A percentile compares a stretch with the other conserved stretches of the same genome.
Evolutionary conservation across 1,140 invertebrate species (phyloP).

Genomic region (Magallana angulata): DNA sequence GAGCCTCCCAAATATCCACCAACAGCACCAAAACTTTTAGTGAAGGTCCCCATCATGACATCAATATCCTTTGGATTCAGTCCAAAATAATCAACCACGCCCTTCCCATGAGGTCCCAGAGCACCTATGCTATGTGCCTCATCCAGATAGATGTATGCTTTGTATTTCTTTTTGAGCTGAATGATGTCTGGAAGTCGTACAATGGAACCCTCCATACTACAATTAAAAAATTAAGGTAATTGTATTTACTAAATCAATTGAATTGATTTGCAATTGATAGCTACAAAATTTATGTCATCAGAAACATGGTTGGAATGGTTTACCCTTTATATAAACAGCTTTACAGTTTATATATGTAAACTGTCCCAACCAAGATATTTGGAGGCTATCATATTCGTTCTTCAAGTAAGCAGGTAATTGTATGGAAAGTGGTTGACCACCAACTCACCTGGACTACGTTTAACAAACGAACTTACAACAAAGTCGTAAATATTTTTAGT

Average conservation of each 20-base stretch:
- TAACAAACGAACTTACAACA: too few relatives aligned
- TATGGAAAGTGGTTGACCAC: too few relatives aligned
- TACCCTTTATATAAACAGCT: too few relatives aligned
- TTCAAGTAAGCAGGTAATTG: too few relatives aligned
- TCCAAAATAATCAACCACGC: constrained; percentile 91
- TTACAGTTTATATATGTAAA: too few relatives aligned
- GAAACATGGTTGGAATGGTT: too few relatives aligned
- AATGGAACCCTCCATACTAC: constrained; percentile 98
- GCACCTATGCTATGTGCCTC: constrained; percentile 98
- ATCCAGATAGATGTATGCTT: constrained; percentile 94
- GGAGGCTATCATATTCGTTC: too few relatives aligned
- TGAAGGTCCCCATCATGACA: constrained; percentile 97
- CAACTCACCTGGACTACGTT: too few relatives aligned
- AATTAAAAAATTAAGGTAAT: constrained; percentile 18
- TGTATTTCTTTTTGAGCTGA: constrained; percentile 94
- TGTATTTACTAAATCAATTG: neutral
- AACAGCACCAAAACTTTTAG: constrained; percentile 95
- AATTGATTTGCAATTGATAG: too few relatives aligned
- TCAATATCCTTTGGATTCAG: constrained; percentile 93
- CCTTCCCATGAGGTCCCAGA: constrained; percentile 91
- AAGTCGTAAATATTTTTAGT: too few relatives aligned
- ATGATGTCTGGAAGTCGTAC: constrained; percentile 93
- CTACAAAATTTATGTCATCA: too few relatives aligned
- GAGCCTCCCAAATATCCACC: constrained; percentile 97
- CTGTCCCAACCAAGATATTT: too few relatives aligned